These are phyloP conservation scores for Hermodice carunculata DNA, from an alignment of 2,888 invertebrate species.

Conservation along the genomic window DNA sequence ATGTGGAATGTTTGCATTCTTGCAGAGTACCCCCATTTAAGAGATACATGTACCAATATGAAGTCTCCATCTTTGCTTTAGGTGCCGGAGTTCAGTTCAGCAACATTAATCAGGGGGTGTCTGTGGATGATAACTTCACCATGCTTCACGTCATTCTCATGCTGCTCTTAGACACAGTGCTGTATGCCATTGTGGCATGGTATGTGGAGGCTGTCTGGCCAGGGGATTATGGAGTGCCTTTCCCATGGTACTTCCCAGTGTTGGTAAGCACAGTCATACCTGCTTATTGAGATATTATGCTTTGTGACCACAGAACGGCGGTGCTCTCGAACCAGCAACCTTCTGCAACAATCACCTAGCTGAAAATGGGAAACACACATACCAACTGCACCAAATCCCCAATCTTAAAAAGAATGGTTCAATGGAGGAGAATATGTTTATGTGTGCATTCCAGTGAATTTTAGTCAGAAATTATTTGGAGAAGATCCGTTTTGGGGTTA, in stretches of 20 bases:
- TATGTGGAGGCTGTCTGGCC: constrained; percentile 90
- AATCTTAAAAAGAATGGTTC: too few relatives aligned
- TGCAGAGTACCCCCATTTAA: too few relatives aligned
- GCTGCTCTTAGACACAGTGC: constrained; percentile 78
- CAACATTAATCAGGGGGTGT: constrained; percentile 71
- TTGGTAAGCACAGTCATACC: constrained; percentile 71
- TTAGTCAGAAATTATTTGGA: too few relatives aligned
- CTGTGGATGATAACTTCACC: constrained; percentile 79
- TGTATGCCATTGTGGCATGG: constrained; percentile 83
- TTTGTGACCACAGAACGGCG: background rate
- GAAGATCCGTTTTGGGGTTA: too few relatives aligned
- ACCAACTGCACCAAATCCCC: too few relatives aligned
- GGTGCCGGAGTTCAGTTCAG: constrained; percentile 65
- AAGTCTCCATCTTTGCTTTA: too few relatives aligned
- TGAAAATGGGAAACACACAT: too few relatives aligned
- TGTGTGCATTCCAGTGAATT: background rate
- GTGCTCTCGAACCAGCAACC: background rate
- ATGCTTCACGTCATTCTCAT: constrained; percentile 77
- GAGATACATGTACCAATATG: too few relatives aligned
- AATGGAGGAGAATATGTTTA: background rate
- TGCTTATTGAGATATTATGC: too few relatives aligned
- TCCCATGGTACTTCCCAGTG: constrained; percentile 85
- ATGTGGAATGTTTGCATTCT: too few relatives aligned
- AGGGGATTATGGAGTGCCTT: constrained; percentile 86
- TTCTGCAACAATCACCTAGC: too few relatives aligned